Evolutionary conservation across 2,113 vertebrate species (phyloP).

Genomic region (Scortum barcoo): DNA sequence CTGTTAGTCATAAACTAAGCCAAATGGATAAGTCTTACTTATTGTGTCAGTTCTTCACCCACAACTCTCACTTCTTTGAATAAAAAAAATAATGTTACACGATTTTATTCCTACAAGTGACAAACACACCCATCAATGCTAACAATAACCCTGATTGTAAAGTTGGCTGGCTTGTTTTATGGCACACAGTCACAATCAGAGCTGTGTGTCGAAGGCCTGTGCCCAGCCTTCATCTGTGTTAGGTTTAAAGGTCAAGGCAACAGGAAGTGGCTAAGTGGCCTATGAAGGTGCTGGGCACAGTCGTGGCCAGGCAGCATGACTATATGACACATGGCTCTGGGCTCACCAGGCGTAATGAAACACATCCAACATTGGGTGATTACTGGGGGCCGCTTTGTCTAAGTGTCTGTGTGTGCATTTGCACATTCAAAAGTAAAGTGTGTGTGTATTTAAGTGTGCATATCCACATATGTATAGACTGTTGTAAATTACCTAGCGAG

Average conservation of each 20-base stretch:
- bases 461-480: not conserved
- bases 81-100: conserved; percentile 27
- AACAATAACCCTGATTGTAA: conserved; percentile 67
- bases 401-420: conserved; percentile 32
- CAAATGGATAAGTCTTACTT: not conserved
- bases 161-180: conserved; percentile 65
- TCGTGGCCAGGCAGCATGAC: conserved; percentile 63
- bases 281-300: conserved; percentile 75
- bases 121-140: conserved; percentile 48
- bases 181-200: conserved; percentile 66
- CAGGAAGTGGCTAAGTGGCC: conserved; percentile 85
- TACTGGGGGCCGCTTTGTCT: conserved; percentile 50
- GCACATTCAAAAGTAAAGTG: conserved; percentile 11
- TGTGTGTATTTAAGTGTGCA: conserved; percentile 15
- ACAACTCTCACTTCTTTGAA: conserved; percentile 34
- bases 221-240: conserved; percentile 69
- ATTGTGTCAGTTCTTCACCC: not conserved
- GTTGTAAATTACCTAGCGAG: conserved; percentile 89
- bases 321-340: conserved; percentile 84
- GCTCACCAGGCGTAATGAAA: conserved; percentile 83
- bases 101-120: conserved; percentile 49
- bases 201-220: conserved; percentile 61
- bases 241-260: conserved; percentile 79
- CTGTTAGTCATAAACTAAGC: conserved; percentile 26
- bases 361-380: conserved; percentile 79